Evolutionary conservation across 2,113 vertebrate genomes (phyloP).

Genomic region (Gobiocypris rarus): DNA sequence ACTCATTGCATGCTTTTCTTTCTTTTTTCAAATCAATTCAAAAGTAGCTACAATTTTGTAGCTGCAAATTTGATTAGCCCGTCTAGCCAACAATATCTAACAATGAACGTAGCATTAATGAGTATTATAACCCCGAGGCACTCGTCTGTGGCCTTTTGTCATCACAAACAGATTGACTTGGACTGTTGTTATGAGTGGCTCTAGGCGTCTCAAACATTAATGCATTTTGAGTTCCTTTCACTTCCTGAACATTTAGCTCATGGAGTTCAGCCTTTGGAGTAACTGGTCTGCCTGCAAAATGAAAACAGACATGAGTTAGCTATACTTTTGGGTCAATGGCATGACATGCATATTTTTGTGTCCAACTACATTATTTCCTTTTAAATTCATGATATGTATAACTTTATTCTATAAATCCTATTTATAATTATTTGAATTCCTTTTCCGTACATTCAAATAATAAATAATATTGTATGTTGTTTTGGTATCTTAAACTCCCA

Average conservation of each 20-base stretch:
- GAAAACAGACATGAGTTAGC: not conserved
- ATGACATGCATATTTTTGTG: no score
- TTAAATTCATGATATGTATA: no score
- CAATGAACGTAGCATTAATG: constrained; percentile 19
- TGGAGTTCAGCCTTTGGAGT: constrained; percentile 71
- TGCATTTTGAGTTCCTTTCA: constrained; percentile 25
- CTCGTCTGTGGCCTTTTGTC: constrained; percentile 35
- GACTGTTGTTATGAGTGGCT: constrained; percentile 8
- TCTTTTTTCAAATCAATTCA: not conserved
- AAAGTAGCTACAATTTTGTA: not conserved
- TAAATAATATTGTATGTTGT: no score
- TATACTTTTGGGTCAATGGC: no score
- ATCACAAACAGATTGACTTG: constrained; percentile 17
- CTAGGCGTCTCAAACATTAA: constrained; percentile 11
- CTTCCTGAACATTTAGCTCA: constrained; percentile 62
- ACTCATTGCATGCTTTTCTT: not conserved
- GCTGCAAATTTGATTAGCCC: constrained; percentile 23
- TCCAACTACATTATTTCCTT: no score
- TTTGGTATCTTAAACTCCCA: no score
- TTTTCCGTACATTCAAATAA: no score
- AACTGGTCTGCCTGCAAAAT: constrained; percentile 73
- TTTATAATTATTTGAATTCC: no score
- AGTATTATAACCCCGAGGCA: constrained; percentile 35
- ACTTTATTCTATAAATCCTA: no score
- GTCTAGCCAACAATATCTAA: not conserved